A percentile compares a stretch with the other conserved stretches of the same genome.
phyloP scores from a whole-genome alignment of 2,113 vertebrate species.

The Ctenomys sociabilis region DNA sequence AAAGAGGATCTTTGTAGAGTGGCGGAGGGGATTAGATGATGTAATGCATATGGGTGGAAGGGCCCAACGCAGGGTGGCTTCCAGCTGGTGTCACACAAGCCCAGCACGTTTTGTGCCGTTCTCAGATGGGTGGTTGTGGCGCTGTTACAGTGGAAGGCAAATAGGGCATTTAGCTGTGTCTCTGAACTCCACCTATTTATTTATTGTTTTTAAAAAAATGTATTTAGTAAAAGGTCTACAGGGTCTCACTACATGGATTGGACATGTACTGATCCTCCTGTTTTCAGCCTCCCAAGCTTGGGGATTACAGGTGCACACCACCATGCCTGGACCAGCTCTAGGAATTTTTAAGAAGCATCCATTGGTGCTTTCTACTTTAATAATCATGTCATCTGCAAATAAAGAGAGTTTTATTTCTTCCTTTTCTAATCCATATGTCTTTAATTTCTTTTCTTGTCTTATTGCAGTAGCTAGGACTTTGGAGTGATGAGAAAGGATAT shows the following conservation, averaged over 20 bases:
- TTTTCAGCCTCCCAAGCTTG: too few species aligned
- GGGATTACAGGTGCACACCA: too few species aligned
- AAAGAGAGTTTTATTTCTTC: not conserved
- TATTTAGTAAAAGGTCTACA: too few species aligned
- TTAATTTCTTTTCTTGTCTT: constrained; percentile 67
- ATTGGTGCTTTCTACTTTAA: not conserved
- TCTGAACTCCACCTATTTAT: not conserved
- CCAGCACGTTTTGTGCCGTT: not conserved
- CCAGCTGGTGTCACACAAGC: not conserved
- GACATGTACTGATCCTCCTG: too few species aligned
- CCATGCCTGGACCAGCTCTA: not conserved
- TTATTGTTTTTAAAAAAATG: too few species aligned
- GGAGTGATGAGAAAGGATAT: not conserved
- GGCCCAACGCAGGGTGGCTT: not conserved
- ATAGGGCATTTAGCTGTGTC: not conserved
- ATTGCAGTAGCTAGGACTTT: constrained; percentile 43
- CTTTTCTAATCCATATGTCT: not conserved
- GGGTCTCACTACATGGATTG: too few species aligned
- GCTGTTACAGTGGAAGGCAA: not conserved
- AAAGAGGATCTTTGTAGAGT: not conserved
- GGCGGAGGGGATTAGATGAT: not conserved
- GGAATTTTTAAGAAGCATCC: not conserved
- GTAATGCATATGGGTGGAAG: not conserved
- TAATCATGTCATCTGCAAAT: not conserved
- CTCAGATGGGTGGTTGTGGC: not conserved